These are phyloP conservation scores for Volucella bombylans DNA, from an alignment of 2,888 invertebrate species.

Conservation along the genomic window DNA sequence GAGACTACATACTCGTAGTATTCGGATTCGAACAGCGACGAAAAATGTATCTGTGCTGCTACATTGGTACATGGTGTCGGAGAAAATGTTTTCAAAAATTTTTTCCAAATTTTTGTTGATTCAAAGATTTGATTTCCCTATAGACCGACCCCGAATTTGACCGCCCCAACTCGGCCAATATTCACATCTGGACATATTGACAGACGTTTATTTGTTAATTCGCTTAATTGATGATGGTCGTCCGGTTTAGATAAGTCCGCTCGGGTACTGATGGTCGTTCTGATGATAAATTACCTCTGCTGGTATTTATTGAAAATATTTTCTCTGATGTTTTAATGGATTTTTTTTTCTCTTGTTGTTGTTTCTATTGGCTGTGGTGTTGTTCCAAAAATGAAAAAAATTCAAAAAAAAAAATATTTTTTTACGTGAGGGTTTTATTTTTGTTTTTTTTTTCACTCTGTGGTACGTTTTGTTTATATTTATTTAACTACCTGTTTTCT, in stretches of 20 bases:
- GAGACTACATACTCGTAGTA: too few species aligned
- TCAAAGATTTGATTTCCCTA: constrained; percentile 19
- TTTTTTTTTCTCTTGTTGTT: constrained; percentile 51
- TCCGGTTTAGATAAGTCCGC: constrained; percentile 6
- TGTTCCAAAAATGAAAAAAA: constrained; percentile 9
- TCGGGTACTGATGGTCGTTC: constrained; percentile 10
- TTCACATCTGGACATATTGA: constrained; percentile 55
- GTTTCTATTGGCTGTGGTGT: too few species aligned
- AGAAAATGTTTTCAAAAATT: constrained; percentile 30
- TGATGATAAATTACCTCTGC: constrained; percentile 60
- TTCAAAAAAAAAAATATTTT: neutral
- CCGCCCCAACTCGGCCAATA: neutral
- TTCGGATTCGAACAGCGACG: too few species aligned
- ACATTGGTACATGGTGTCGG: neutral
- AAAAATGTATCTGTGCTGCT: too few species aligned
- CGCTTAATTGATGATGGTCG: constrained; percentile 63
- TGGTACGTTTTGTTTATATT: constrained; percentile 47
- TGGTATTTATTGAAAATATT: constrained; percentile 62
- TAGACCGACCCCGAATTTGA: neutral
- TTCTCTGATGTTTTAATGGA: constrained; percentile 68
- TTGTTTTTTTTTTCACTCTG: neutral
- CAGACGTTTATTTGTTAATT: constrained; percentile 70
- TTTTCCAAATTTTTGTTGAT: neutral
- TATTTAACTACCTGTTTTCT: constrained; percentile 60
- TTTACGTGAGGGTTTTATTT: neutral